Conservation (phyloP, 2,797 vertebrate genomes). For the Heteromormyrus szaboi region DNA sequence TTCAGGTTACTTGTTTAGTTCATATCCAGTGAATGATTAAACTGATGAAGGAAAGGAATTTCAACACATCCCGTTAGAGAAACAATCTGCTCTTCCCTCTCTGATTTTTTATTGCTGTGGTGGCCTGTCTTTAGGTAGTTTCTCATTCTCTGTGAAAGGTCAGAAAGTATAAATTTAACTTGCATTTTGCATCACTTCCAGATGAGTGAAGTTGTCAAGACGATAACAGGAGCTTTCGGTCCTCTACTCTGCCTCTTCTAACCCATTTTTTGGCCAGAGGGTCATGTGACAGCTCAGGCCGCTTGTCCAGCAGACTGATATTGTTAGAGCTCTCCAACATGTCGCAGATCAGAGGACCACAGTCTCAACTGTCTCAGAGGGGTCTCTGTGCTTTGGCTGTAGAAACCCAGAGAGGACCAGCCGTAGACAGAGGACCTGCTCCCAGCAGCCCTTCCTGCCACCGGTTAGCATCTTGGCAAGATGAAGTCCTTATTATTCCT, state of each 20-base stretch:
- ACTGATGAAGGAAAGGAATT: slow-evolving; percentile 57
- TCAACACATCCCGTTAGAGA: slow-evolving; percentile 65
- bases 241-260: slow-evolving; percentile 86
- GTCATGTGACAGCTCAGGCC: slow-evolving; percentile 92
- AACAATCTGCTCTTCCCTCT: slow-evolving; percentile 25
- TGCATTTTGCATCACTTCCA: slow-evolving; percentile 96
- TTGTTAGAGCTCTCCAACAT: slow-evolving; percentile 73
- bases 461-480: not conserved
- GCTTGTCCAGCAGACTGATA: slow-evolving; percentile 84
- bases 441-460: not conserved
- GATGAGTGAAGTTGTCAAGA: slow-evolving; percentile 98
- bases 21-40: slow-evolving; percentile 69
- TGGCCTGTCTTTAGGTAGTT: slow-evolving; percentile 73
- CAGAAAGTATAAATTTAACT: slow-evolving; percentile 86
- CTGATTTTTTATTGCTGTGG: slow-evolving; percentile 7
- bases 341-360: slow-evolving; percentile 71
- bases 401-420: slow-evolving; percentile 20
- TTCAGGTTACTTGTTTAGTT: slow-evolving; percentile 46
- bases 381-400: slow-evolving; percentile 47
- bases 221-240: slow-evolving; percentile 95
- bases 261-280: slow-evolving; percentile 84
- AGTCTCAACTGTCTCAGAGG: slow-evolving; percentile 54
- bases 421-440: not conserved
- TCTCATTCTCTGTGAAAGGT: slow-evolving; percentile 66
- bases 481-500: not conserved